phyloP scores from a whole-genome alignment of 1,140 invertebrate species.

The Trissolcus basalis region DNA sequence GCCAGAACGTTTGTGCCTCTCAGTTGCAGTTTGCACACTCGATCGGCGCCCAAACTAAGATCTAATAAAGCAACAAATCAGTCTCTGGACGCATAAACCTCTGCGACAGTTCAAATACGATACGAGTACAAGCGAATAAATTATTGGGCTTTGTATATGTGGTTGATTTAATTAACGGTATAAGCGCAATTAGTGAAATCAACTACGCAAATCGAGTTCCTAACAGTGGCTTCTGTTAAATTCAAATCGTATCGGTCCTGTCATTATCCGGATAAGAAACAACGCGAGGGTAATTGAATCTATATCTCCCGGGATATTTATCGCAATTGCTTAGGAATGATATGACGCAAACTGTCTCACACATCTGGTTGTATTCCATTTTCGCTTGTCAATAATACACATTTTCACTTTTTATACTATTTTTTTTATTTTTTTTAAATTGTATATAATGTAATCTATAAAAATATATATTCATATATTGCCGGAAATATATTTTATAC shows the following conservation, averaged over 20 bases:
- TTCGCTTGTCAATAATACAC: too few species aligned
- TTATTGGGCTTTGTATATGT: conserved; percentile 5
- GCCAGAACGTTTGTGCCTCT: too few species aligned
- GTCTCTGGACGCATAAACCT: conserved; percentile 46
- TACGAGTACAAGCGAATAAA: conserved; percentile 4
- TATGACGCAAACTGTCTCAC: conserved; percentile 15
- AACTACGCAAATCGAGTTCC: conserved; percentile 35
- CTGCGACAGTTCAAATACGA: conserved; percentile 37
- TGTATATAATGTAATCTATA: too few species aligned
- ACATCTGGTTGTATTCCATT: conserved; percentile 2
- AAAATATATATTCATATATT: too few species aligned
- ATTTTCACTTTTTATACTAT: too few species aligned
- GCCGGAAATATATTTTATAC: too few species aligned
- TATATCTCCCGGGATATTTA: conserved; percentile 33
- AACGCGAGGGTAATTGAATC: conserved; percentile 43
- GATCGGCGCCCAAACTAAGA: conserved; percentile 68
- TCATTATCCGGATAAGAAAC: conserved; percentile 51
- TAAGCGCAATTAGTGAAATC: conserved; percentile 46
- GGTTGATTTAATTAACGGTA: conserved; percentile 54
- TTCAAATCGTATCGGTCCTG: conserved; percentile 42
- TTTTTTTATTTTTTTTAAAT: too few species aligned
- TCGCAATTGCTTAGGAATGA: conserved; percentile 18
- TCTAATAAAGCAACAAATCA: conserved; percentile 77
- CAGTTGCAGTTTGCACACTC: neutral
- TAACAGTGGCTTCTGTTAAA: conserved; percentile 48